Percentiles rank a stretch among this genome's conserved stretches.
Conservation (phyloP, 2,113 vertebrate genomes). For the Argyrosomus japonicus region DNA sequence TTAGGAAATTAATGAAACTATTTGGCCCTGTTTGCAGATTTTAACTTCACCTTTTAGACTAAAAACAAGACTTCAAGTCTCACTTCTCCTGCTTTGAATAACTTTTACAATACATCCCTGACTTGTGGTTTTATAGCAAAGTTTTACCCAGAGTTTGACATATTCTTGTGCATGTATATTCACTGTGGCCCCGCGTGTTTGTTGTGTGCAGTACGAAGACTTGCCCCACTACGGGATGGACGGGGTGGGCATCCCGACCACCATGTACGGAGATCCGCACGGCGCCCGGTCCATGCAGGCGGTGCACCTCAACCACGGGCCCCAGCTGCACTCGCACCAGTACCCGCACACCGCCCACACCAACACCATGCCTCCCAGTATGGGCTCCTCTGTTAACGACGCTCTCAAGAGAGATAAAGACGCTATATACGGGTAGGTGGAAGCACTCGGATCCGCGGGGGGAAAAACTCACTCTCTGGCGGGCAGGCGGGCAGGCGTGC, state of each 20-base stretch:
- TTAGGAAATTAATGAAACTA: slow-evolving; percentile 7
- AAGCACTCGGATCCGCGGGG: slow-evolving; percentile 27
- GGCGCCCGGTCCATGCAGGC: slow-evolving; percentile 97
- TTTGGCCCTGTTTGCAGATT: neutral
- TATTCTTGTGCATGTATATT: slow-evolving; percentile 23
- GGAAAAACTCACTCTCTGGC: slow-evolving; percentile 12
- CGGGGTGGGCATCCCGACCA: slow-evolving; percentile 96
- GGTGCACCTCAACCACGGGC: slow-evolving; percentile 97
- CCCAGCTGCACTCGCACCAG: slow-evolving; percentile 97
- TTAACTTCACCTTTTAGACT: neutral
- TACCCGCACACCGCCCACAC: slow-evolving; percentile 96
- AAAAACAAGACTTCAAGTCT: neutral
- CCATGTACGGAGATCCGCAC: slow-evolving; percentile 99
- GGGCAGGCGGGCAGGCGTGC: slow-evolving; percentile 34
- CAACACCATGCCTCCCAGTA: slow-evolving; percentile 96
- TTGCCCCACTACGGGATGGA: slow-evolving; percentile 99
- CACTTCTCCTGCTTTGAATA: neutral
- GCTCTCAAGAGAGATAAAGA: slow-evolving; percentile 99
- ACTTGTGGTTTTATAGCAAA: slow-evolving; percentile 1
- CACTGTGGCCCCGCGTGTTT: slow-evolving; percentile 72
- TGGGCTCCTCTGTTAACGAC: slow-evolving; percentile 98
- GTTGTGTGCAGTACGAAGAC: slow-evolving; percentile 96
- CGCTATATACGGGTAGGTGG: slow-evolving; percentile 98
- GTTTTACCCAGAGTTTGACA: slow-evolving; percentile 7
- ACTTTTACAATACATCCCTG: neutral